Conservation (phyloP, 64 coral and sea anemone genomes). For the Actinia tenebrosa region DNA sequence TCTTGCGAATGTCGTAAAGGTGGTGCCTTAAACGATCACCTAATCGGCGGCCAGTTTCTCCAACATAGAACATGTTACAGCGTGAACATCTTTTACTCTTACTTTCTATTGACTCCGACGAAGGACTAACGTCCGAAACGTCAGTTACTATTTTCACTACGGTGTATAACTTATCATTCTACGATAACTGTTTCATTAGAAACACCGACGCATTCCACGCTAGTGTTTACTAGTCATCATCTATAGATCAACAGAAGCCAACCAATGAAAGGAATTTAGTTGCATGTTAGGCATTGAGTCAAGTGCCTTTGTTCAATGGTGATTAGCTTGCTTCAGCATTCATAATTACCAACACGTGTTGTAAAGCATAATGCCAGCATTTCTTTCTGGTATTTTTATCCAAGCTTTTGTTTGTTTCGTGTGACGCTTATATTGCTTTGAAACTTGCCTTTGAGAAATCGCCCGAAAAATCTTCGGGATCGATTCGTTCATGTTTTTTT, state of each 20-base stretch:
- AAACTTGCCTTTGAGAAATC: neutral
- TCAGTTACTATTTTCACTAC: no score
- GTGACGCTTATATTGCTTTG: neutral
- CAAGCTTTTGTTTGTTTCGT: neutral
- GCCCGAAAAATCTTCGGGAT: neutral
- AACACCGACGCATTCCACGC: no score
- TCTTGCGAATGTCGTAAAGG: no score
- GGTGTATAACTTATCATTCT: no score
- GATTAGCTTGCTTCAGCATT: neutral
- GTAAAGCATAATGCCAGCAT: neutral
- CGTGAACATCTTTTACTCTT: no score
- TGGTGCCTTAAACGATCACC: no score
- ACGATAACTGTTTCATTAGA: no score
- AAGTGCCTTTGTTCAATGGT: neutral
- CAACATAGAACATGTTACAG: no score
- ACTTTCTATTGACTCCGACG: no score
- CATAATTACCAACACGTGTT: neutral
- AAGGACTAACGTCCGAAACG: no score
- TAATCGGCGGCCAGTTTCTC: no score
- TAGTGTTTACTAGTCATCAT: no score
- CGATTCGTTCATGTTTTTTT: neutral
- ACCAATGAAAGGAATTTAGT: neutral
- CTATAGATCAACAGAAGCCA: neutral
- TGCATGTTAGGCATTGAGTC: neutral
- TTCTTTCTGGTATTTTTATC: neutral